Percentiles rank a stretch among this genome's conserved stretches.
These are phyloP conservation scores for Anoplopoma fimbria DNA, from an alignment of 2,113 vertebrate species.

Conservation along the genomic window DNA sequence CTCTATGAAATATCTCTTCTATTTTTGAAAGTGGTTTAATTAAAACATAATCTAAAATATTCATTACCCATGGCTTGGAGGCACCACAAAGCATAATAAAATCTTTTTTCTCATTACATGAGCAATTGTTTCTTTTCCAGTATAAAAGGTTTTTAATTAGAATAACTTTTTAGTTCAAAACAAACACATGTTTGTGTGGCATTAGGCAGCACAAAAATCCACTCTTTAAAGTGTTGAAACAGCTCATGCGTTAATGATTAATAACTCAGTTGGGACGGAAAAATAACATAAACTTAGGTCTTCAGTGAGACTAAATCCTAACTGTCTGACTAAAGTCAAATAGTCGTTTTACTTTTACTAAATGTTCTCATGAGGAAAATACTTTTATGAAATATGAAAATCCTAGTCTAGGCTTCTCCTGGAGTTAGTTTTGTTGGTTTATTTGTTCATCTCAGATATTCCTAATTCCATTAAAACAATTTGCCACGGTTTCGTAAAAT, in stretches of 20 bases:
- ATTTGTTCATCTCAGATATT: slow-evolving; percentile 22
- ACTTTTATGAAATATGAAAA: slow-evolving; percentile 12
- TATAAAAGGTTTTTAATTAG: slow-evolving; percentile 64
- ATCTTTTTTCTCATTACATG: slow-evolving; percentile 78
- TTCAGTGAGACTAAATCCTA: slow-evolving; percentile 35
- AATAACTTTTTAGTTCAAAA: background rate
- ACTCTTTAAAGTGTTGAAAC: slow-evolving; percentile 21
- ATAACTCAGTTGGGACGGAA: slow-evolving; percentile 15
- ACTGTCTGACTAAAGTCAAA: slow-evolving; percentile 25
- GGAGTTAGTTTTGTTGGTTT: slow-evolving; percentile 17
- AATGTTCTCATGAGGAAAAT: slow-evolving; percentile 21
- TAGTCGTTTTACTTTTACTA: slow-evolving; percentile 7
- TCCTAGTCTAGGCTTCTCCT: background rate
- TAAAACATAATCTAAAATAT: slow-evolving; percentile 95
- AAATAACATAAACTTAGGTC: slow-evolving; percentile 21
- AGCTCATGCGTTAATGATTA: slow-evolving; percentile 36
- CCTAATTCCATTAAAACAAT: slow-evolving; percentile 29
- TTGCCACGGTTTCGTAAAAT: slow-evolving; percentile 44
- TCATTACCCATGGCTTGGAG: slow-evolving; percentile 88
- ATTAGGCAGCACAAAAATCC: background rate
- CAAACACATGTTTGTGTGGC: slow-evolving; percentile 83
- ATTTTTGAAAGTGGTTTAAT: slow-evolving; percentile 91
- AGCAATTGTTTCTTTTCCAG: slow-evolving; percentile 54
- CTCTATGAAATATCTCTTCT: slow-evolving; percentile 90
- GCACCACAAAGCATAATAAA: slow-evolving; percentile 86